Percentiles rank a stretch among this genome's conserved stretches.
These are phyloP conservation scores for Adelosebastes latens DNA, from an alignment of 2,797 vertebrate genomes.

Conservation along the genomic window DNA sequence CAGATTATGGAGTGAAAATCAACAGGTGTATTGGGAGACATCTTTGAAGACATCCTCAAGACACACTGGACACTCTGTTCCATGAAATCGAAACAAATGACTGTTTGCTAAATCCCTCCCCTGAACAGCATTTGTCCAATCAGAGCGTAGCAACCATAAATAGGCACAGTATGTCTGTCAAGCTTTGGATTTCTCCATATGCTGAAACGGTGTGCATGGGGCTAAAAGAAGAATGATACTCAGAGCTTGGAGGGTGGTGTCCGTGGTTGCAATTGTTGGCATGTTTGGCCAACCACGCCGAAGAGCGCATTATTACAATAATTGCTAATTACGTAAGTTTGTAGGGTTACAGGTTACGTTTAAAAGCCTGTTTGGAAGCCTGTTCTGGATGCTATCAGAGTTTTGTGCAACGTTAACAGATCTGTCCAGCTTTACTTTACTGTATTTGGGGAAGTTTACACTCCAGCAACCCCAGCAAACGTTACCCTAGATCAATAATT, in stretches of 20 bases:
- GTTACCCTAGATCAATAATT: too few species aligned
- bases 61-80: not conserved
- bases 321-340: not conserved
- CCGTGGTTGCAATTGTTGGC: not conserved
- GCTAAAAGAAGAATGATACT: not conserved
- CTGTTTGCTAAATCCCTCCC: not conserved
- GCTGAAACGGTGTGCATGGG: not conserved
- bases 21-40: not conserved
- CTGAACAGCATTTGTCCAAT: not conserved
- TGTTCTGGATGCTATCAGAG: too few species aligned
- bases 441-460: too few species aligned
- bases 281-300: not conserved
- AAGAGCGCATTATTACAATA: not conserved
- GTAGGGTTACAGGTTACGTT: too few species aligned
- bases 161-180: not conserved
- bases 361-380: too few species aligned
- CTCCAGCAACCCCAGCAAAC: too few species aligned
- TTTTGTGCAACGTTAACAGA: too few species aligned
- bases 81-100: slow-evolving; percentile 8
- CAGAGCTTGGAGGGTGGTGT: not conserved
- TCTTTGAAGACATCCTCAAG: not conserved
- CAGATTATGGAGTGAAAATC: not conserved
- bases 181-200: not conserved
- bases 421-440: too few species aligned
- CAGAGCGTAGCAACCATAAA: not conserved